phyloP scores from a whole-genome alignment of 2,113 vertebrate species.

The Pachyramphus minor region DNA sequence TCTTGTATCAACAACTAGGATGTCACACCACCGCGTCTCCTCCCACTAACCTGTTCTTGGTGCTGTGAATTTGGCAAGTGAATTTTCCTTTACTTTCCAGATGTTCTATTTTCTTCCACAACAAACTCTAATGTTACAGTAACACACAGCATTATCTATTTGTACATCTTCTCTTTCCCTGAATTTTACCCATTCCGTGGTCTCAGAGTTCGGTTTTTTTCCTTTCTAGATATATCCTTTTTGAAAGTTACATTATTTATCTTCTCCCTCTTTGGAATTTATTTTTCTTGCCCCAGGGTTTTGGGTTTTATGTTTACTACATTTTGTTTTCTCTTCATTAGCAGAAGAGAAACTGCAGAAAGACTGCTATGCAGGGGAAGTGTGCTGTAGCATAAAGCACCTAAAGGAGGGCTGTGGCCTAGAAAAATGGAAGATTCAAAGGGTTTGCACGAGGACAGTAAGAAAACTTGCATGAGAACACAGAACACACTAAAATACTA shows the following conservation, averaged over 20 bases:
- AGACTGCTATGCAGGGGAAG: neutral
- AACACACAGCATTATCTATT: neutral
- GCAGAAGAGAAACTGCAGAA: neutral
- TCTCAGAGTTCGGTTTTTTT: neutral
- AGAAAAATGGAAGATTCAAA: neutral
- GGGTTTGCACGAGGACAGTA: neutral
- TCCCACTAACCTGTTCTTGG: neutral
- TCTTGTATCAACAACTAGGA: neutral
- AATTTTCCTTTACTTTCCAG: neutral
- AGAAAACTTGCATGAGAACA: neutral
- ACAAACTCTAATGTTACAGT: neutral
- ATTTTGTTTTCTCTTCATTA: neutral
- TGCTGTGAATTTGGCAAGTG: neutral
- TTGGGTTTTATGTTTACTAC: neutral
- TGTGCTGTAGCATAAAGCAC: neutral
- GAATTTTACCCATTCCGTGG: neutral
- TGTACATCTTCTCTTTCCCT: neutral
- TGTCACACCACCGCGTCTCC: neutral
- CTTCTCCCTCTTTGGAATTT: neutral
- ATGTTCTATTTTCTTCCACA: neutral
- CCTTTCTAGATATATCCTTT: rapidly evolving
- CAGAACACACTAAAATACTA: neutral
- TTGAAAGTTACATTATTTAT: neutral
- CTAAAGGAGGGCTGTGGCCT: neutral
- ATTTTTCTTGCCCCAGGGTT: neutral